phyloP scores from a whole-genome alignment of 2,888 invertebrate genomes.

The Aphodius sticticus region DNA sequence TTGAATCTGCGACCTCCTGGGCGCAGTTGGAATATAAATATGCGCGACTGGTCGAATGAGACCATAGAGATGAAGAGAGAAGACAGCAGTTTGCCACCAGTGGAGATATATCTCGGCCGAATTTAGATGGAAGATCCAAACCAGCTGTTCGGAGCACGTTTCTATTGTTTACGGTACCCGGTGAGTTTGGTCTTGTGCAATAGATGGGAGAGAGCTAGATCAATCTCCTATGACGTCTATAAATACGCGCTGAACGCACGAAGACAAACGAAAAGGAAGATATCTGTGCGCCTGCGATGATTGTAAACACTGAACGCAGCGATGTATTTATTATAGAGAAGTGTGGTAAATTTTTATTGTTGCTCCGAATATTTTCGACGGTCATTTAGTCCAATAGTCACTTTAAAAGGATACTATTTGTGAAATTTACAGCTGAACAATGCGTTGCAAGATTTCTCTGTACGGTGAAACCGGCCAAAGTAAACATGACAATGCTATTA shows the following conservation, averaged over 20 bases:
- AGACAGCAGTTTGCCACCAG: neutral
- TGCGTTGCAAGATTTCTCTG: too few species aligned
- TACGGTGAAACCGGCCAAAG: too few species aligned
- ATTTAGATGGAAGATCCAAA: neutral
- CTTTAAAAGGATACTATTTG: too few species aligned
- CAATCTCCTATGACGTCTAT: neutral
- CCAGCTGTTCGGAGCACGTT: neutral
- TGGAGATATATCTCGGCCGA: neutral
- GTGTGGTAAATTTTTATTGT: too few species aligned
- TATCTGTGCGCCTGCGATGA: too few species aligned
- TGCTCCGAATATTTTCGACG: too few species aligned
- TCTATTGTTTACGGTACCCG: constrained; percentile 4
- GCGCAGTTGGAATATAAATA: neutral
- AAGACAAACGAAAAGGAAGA: too few species aligned
- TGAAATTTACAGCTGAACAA: too few species aligned
- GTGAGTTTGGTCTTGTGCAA: neutral
- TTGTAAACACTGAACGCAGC: too few species aligned
- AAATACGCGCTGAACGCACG: neutral
- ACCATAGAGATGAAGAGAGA: neutral
- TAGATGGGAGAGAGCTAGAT: neutral
- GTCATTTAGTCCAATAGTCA: too few species aligned
- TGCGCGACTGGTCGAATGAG: neutral
- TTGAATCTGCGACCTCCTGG: neutral
- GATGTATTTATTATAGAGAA: too few species aligned
- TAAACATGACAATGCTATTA: too few species aligned